A percentile compares a stretch with the other conserved stretches of the same genome.
phyloP scores from a whole-genome alignment of 2,113 vertebrate species.

The Leptobrachium leishanense region DNA sequence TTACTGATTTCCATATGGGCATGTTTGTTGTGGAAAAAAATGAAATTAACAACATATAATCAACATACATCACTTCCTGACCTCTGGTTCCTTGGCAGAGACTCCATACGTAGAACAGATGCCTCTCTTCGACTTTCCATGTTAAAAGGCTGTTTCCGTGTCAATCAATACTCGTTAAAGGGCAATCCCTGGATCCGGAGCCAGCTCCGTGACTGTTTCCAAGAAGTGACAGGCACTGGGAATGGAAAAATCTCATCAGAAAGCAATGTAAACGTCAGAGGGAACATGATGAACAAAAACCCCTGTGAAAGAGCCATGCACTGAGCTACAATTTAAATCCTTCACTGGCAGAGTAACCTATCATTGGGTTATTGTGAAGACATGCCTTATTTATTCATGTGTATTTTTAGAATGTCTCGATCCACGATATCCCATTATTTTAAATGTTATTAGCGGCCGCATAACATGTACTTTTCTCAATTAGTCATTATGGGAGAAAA shows the following conservation, averaged over 20 bases:
- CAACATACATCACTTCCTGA: constrained; percentile 11
- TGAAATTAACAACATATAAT: constrained; percentile 2
- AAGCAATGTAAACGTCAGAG: constrained; percentile 17
- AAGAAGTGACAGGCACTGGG: constrained; percentile 12
- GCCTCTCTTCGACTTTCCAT: constrained; percentile 2
- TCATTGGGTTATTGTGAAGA: not conserved
- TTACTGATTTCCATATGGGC: not conserved
- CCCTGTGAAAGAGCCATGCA: not conserved
- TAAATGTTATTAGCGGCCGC: no score
- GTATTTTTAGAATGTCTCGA: no score
- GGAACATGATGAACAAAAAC: constrained; percentile 17
- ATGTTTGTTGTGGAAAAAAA: not conserved
- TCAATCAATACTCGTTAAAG: constrained; percentile 35
- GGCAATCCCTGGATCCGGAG: constrained; percentile 5
- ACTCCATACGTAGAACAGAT: not conserved
- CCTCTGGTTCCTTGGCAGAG: constrained; percentile 11
- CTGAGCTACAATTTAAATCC: not conserved
- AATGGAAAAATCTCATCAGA: constrained; percentile 45
- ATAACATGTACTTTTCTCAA: no score
- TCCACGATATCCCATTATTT: no score
- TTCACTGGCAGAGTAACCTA: not conserved
- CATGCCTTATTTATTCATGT: no score
- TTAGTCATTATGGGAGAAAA: no score
- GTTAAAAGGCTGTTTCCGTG: constrained; percentile 35
- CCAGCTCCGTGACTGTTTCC: constrained; percentile 14